Base-by-base conservation (phyloP, 2,888 invertebrate species). In the Phlogophora meticulosa region DNA sequence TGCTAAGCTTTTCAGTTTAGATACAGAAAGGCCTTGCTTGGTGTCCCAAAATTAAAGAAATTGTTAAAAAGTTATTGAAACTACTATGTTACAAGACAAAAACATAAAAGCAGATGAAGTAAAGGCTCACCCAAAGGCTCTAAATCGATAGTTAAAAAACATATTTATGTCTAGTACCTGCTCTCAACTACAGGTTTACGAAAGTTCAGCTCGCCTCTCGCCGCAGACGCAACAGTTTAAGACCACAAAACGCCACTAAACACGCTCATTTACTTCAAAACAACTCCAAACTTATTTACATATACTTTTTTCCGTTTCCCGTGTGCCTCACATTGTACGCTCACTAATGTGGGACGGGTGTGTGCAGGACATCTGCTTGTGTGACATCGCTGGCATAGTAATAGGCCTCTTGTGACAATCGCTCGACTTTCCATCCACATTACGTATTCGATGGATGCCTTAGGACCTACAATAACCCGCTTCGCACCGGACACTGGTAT, bases 361-460 rank as follows among this genome's bases (percentile, higher is more conserved):
- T 80, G 82, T 80, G 82, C 85, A 86, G 78, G 85, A 87, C 92
- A 92, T 91, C 89, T 91, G 91, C 86, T 82, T 72, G 78, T 69
- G 79, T 79, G 83, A 88, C 90, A 83, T 72, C 82, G 67, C 68
- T 76, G 76, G 92, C 88, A 93, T 93, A 92, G 85, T 87, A 92
- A 92, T 89, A 84, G 84, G 74, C 82, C 83, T 84, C 80, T 84
- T 85, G 88, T 84, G 88, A 90, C 89, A 87, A 86, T 83, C 87
- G 88, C 81, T 82, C 85, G 88, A 91, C 93, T 93, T 92, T 92
- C 92, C 92, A 90, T 83, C 85, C 63, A 82, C 85, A 87, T 88
- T 90, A 86, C 84, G 90, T 91, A 91, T 91, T 87, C 91, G 83
- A 77, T 77, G 76, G 79, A 80, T 80, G 88, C 70, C 80, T 65